Evolutionary conservation across 2,888 invertebrate genomes (phyloP).

Genomic region (Thymelicus lineola): DNA sequence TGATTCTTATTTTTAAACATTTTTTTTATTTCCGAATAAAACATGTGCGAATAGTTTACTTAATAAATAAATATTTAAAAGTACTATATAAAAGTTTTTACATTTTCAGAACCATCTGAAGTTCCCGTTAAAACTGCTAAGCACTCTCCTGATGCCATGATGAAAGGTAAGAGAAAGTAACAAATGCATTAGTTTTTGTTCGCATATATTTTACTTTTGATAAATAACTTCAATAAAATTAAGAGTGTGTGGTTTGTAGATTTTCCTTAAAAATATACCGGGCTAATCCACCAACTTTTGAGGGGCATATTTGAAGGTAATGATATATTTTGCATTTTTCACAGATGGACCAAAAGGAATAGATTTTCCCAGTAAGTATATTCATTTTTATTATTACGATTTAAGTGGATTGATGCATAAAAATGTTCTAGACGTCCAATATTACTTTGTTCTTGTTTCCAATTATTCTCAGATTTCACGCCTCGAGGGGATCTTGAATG

Average conservation of each 20-base stretch:
- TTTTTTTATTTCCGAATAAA: not conserved
- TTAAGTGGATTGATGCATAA: not conserved
- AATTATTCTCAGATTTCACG: conserved; percentile 11
- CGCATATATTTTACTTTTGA: not conserved
- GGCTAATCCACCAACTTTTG: not conserved
- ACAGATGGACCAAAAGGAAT: conserved; percentile 38
- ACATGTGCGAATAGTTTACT: not conserved
- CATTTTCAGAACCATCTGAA: conserved; percentile 57
- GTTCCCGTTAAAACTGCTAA: conserved; percentile 55
- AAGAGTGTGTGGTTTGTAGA: not conserved
- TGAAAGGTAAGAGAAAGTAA: conserved; percentile 49
- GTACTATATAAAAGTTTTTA: conserved; percentile 39
- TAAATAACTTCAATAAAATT: not conserved
- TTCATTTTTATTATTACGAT: conserved; percentile 5
- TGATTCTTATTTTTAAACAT: no score
- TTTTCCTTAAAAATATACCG: not conserved
- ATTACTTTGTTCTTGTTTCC: conserved; percentile 9
- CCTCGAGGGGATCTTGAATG: conserved; percentile 1
- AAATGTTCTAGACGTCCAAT: conserved; percentile 2
- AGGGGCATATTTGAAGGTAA: not conserved
- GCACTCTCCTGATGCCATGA: conserved; percentile 47
- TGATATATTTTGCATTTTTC: conserved; percentile 21
- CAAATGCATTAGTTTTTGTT: not conserved
- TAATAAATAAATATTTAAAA: not conserved
- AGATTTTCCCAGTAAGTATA: conserved; percentile 49